A percentile compares a stretch with the other conserved stretches of the same genome.
Evolutionary conservation across 1,140 invertebrate species (phyloP).

Genomic region (Cherax quadricarinatus): DNA sequence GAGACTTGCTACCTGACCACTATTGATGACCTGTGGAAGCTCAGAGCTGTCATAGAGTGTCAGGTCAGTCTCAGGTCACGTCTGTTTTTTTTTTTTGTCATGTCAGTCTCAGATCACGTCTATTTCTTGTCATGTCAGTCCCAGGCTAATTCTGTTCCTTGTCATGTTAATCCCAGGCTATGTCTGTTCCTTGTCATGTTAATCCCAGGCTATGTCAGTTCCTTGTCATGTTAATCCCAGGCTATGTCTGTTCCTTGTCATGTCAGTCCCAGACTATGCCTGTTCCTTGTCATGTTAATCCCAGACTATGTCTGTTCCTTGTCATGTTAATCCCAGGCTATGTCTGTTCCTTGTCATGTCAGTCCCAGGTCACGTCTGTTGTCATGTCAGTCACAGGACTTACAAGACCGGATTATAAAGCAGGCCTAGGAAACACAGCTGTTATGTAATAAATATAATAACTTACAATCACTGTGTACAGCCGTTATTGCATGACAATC

Average conservation of each 20-base stretch:
- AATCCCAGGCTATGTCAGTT: background rate
- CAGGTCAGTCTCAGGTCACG: constrained; percentile 76
- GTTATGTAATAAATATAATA: too few species aligned
- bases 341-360: background rate
- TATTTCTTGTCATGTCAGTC: background rate
- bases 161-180: background rate
- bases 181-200: background rate
- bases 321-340: background rate
- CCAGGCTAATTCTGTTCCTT: background rate
- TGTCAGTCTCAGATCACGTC: constrained; percentile 77
- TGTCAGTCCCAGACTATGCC: background rate
- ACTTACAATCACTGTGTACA: too few species aligned
- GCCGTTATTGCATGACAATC: too few species aligned
- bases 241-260: background rate
- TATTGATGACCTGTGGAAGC: constrained; percentile 76
- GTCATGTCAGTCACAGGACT: background rate
- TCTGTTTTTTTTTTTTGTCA: background rate
- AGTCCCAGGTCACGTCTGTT: background rate
- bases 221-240: background rate
- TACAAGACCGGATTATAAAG: too few species aligned
- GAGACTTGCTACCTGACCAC: constrained; percentile 76
- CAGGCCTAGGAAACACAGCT: too few species aligned
- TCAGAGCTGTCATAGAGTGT: constrained; percentile 83
- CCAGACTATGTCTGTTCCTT: background rate
- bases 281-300: background rate